These are phyloP conservation scores for Plotosus lineatus DNA, from an alignment of 2,113 vertebrate genomes.

Conservation along the genomic window DNA sequence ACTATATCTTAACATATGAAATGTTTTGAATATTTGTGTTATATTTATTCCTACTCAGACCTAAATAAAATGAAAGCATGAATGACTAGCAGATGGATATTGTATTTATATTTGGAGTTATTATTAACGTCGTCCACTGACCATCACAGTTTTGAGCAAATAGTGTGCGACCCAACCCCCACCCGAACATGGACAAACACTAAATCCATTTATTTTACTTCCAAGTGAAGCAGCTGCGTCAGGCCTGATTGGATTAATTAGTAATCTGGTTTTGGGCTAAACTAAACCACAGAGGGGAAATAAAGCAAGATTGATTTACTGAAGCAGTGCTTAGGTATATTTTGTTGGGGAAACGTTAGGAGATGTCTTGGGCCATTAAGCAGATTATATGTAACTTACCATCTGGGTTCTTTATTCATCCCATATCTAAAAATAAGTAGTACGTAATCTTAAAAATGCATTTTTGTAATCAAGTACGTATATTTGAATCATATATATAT, in stretches of 20 bases:
- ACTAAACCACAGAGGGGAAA: conserved; percentile 36
- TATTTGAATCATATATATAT: not conserved
- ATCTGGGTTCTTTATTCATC: conserved; percentile 13
- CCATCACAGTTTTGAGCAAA: conserved; percentile 48
- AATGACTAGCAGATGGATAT: conserved; percentile 8
- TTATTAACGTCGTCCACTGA: conserved; percentile 5
- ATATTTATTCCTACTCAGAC: conserved; percentile 16
- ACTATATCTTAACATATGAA: not conserved
- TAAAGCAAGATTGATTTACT: conserved; percentile 46
- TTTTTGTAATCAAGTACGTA: not conserved
- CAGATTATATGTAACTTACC: conserved; percentile 20
- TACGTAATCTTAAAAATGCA: not conserved
- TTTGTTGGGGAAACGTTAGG: conserved; percentile 15
- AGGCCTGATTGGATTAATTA: conserved; percentile 66
- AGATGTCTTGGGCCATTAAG: conserved; percentile 19
- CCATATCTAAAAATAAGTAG: conserved; percentile 6
- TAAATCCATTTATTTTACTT: conserved; percentile 63
- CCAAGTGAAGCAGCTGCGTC: conserved; percentile 60
- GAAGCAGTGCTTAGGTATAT: conserved; percentile 8
- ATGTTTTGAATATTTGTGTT: conserved; percentile 5
- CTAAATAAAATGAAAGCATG: conserved; percentile 15
- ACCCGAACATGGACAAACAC: not conserved
- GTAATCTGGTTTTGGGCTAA: conserved; percentile 51
- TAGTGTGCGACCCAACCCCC: conserved; percentile 18
- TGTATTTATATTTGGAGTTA: conserved; percentile 11